Conservation (phyloP, 2,113 vertebrate genomes). For the Eonycteris spelaea region DNA sequence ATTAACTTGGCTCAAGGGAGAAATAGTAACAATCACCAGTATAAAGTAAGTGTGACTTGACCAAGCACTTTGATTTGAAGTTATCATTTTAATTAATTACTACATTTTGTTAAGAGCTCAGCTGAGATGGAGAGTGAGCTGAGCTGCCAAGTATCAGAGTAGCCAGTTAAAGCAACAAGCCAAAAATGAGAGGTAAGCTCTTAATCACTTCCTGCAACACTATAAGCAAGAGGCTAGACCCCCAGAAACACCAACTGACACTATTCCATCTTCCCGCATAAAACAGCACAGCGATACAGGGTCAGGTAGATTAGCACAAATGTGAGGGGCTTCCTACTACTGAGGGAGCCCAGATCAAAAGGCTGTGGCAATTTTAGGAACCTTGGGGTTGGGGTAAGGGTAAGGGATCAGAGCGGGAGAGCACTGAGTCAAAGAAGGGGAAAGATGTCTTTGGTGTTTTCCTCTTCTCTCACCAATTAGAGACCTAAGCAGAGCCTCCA, state of each 20-base stretch:
- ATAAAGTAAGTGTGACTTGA: background rate
- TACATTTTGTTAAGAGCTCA: background rate
- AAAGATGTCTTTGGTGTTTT: background rate
- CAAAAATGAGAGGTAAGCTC: background rate
- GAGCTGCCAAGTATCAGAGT: background rate
- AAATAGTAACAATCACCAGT: background rate
- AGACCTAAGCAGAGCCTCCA: rapidly evolving
- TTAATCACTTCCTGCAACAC: background rate
- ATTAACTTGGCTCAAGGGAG: background rate
- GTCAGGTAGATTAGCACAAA: background rate
- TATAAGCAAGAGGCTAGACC: background rate
- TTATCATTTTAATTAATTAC: background rate
- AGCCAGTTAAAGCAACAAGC: background rate
- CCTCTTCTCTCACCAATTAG: background rate
- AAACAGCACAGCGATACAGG: rapidly evolving
- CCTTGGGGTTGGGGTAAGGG: background rate
- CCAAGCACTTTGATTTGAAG: background rate
- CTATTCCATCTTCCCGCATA: background rate
- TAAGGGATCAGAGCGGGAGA: background rate
- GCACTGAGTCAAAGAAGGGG: background rate
- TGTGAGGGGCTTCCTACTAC: rapidly evolving
- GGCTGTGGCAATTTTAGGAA: background rate
- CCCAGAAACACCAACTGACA: background rate
- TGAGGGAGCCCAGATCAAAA: background rate
- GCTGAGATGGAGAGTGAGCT: background rate